Percentiles rank a stretch among this genome's conserved stretches.
phyloP scores from a whole-genome alignment of 2,888 invertebrate species.

The Lydus trimaculatus region DNA sequence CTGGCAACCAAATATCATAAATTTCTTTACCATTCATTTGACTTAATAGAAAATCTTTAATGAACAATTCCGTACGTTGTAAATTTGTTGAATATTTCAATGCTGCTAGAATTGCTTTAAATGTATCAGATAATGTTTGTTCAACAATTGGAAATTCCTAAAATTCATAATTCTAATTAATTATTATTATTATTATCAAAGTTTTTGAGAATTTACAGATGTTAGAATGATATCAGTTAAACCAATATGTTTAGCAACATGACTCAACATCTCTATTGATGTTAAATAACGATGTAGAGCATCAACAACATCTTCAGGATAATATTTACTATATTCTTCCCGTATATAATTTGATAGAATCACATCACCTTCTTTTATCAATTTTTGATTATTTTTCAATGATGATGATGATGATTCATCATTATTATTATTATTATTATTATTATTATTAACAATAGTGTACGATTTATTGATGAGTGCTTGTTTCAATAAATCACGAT shows the following conservation, averaged over 20 bases:
- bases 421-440: not conserved
- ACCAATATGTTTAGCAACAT: conserved; percentile 79
- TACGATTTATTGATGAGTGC: conserved; percentile 85
- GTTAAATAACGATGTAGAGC: conserved; percentile 72
- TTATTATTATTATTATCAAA: too few species aligned
- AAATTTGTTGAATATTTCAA: conserved; percentile 72
- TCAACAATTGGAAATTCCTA: conserved; percentile 77
- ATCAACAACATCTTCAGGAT: conserved; percentile 79
- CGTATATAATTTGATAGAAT: conserved; percentile 73
- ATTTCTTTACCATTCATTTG: conserved; percentile 86
- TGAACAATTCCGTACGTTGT: conserved; percentile 75
- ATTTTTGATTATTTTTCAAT: conserved; percentile 71
- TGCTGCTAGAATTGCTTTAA: conserved; percentile 84
- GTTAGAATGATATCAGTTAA: conserved; percentile 82
- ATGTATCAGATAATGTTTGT: conserved; percentile 72
- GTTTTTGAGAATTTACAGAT: conserved; percentile 71
- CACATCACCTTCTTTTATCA: conserved; percentile 72
- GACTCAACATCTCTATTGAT: conserved; percentile 71
- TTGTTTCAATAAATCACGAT: conserved; percentile 70
- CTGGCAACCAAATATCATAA: conserved; percentile 83
- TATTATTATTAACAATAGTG: conserved; percentile 63
- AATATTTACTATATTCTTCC: conserved; percentile 70
- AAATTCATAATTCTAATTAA: not conserved
- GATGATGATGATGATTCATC: too few species aligned
- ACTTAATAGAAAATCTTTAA: conserved; percentile 87